Evolutionary conservation across 2,797 vertebrate genomes (phyloP).

Genomic region (Artibeus jamaicensis): DNA sequence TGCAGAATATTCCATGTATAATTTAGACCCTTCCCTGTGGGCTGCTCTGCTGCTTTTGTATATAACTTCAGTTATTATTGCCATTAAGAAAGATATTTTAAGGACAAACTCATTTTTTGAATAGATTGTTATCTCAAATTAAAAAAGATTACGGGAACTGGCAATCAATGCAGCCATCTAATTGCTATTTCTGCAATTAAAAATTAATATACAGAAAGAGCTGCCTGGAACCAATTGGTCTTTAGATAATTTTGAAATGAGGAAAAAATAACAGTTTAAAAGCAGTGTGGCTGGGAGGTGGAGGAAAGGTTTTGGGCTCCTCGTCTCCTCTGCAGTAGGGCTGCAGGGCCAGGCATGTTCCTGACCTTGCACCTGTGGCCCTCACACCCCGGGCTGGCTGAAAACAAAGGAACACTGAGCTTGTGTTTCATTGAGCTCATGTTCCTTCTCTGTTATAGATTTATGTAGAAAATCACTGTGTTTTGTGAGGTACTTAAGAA

Average conservation of each 20-base stretch:
- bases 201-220: constrained; percentile 80
- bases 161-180: constrained; percentile 78
- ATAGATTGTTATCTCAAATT: constrained; percentile 81
- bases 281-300: constrained; percentile 26
- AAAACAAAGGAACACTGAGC: not conserved
- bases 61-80: constrained; percentile 78
- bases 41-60: constrained; percentile 70
- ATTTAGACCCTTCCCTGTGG: constrained; percentile 73
- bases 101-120: constrained; percentile 79
- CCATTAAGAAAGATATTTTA: constrained; percentile 80
- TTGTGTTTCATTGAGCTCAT: not conserved
- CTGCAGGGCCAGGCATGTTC: not conserved
- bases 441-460: constrained; percentile 61
- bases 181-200: constrained; percentile 80
- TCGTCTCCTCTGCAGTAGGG: not conserved
- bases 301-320: not conserved
- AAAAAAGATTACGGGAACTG: constrained; percentile 79
- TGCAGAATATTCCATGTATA: constrained; percentile 75
- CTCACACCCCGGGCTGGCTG: not conserved
- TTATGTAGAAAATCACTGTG: constrained; percentile 64
- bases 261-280: constrained; percentile 56
- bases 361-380: not conserved
- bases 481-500: constrained; percentile 77
- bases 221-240: constrained; percentile 80
- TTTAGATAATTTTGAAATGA: constrained; percentile 78